Conservation (phyloP, 1,140 invertebrate species). For the Drusus annulatus region DNA sequence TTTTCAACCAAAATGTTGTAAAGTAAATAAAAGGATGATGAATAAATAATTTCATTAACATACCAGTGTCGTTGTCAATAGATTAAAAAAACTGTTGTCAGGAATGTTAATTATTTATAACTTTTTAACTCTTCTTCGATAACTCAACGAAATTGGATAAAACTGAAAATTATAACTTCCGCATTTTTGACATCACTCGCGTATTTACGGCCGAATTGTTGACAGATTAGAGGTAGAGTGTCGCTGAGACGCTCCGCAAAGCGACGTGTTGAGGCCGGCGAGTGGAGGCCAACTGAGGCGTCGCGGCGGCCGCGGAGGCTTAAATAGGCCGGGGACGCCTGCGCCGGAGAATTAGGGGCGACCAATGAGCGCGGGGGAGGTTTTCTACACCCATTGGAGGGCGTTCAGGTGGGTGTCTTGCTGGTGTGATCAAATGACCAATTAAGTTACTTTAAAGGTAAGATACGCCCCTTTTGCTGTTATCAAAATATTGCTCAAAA, state of each 20-base stretch:
- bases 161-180: too few relatives aligned
- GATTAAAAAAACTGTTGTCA: neutral
- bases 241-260: neutral
- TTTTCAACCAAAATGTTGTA: too few relatives aligned
- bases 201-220: too few relatives aligned
- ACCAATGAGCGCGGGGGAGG: neutral
- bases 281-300: neutral
- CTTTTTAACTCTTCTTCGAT: too few relatives aligned
- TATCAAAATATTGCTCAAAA: too few relatives aligned
- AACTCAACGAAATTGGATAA: too few relatives aligned
- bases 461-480: neutral
- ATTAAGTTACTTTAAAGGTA: neutral
- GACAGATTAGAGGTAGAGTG: too few relatives aligned
- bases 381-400: neutral
- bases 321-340: slow-evolving; percentile 10
- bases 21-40: neutral
- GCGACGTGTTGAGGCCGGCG: neutral
- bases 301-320: neutral
- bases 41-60: neutral
- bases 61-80: neutral
- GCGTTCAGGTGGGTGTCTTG: neutral
- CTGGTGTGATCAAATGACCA: neutral
- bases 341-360: slow-evolving; percentile 1
- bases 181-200: too few relatives aligned
- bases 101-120: neutral